These are phyloP conservation scores for Meganola albula DNA, from an alignment of 2,888 invertebrate genomes.

Conservation along the genomic window DNA sequence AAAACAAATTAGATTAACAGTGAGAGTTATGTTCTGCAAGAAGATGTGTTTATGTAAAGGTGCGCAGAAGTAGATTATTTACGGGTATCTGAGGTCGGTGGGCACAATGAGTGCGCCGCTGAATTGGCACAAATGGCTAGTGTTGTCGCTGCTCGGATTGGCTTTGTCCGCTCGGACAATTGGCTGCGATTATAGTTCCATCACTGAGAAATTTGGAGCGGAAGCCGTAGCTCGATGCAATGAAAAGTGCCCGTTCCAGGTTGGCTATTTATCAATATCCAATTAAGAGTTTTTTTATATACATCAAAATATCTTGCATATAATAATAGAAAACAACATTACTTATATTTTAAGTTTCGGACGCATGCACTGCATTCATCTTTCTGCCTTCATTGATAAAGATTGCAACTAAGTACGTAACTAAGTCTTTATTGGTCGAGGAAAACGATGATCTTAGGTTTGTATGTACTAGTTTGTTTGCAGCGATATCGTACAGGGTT, in stretches of 20 bases:
- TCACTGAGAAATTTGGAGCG: slow-evolving; percentile 76
- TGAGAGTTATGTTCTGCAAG: slow-evolving; percentile 31
- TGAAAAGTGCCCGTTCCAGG: slow-evolving; percentile 75
- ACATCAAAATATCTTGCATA: not conserved
- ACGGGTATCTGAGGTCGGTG: slow-evolving; percentile 37
- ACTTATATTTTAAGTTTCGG: slow-evolving; percentile 12
- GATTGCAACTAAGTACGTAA: slow-evolving; percentile 29
- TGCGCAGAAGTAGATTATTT: slow-evolving; percentile 46
- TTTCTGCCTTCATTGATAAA: slow-evolving; percentile 37
- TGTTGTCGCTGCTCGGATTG: slow-evolving; percentile 74
- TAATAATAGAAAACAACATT: not conserved
- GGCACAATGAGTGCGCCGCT: slow-evolving; percentile 67
- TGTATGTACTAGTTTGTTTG: slow-evolving; percentile 44
- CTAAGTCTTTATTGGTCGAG: slow-evolving; percentile 37
- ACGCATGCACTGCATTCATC: slow-evolving; percentile 11
- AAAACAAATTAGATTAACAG: no score
- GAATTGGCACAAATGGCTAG: slow-evolving; percentile 77
- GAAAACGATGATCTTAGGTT: slow-evolving; percentile 31
- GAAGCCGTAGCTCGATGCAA: slow-evolving; percentile 71
- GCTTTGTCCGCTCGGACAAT: slow-evolving; percentile 76
- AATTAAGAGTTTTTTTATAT: slow-evolving; percentile 10
- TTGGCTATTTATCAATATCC: no score
- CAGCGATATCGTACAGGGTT: slow-evolving; percentile 55
- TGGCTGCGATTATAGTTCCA: slow-evolving; percentile 75
- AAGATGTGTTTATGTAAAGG: slow-evolving; percentile 43